Conservation (phyloP, 2,113 vertebrate species). For the Spea bombifrons region DNA sequence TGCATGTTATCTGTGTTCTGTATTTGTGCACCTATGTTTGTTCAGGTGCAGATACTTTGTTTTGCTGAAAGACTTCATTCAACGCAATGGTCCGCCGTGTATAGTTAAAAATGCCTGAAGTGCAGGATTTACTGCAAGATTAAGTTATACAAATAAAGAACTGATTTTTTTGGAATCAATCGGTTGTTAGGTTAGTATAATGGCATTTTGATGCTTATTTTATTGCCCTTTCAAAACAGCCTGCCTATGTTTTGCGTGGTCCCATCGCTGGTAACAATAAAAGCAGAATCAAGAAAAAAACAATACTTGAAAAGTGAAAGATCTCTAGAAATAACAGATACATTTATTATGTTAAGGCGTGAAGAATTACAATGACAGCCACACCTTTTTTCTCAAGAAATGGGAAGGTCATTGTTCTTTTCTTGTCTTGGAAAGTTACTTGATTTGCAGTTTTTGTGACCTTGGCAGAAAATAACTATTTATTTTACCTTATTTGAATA, state of each 20-base stretch:
- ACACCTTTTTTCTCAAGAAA: background rate
- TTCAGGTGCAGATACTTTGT: constrained; percentile 55
- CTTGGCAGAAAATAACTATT: no score
- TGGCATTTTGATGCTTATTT: constrained; percentile 39
- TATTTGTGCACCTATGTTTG: constrained; percentile 59
- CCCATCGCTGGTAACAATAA: constrained; percentile 10
- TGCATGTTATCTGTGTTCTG: constrained; percentile 52
- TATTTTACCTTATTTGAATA: no score
- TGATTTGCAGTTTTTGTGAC: no score
- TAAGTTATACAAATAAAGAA: constrained; percentile 45
- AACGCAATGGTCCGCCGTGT: constrained; percentile 49
- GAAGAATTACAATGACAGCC: no score
- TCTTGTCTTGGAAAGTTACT: no score
- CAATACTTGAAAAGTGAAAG: background rate
- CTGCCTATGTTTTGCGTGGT: constrained; percentile 14
- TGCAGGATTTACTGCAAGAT: constrained; percentile 40
- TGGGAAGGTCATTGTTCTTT: background rate
- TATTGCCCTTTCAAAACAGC: background rate
- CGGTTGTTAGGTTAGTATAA: constrained; percentile 48
- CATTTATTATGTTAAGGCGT: no score
- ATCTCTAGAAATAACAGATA: background rate
- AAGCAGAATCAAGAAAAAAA: background rate
- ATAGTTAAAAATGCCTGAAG: constrained; percentile 15
- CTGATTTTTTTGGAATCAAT: constrained; percentile 40
- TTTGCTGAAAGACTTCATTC: constrained; percentile 55